These are phyloP conservation scores for Sarcophaga caerulescens DNA, from an alignment of 2,888 invertebrate genomes.

Conservation along the genomic window DNA sequence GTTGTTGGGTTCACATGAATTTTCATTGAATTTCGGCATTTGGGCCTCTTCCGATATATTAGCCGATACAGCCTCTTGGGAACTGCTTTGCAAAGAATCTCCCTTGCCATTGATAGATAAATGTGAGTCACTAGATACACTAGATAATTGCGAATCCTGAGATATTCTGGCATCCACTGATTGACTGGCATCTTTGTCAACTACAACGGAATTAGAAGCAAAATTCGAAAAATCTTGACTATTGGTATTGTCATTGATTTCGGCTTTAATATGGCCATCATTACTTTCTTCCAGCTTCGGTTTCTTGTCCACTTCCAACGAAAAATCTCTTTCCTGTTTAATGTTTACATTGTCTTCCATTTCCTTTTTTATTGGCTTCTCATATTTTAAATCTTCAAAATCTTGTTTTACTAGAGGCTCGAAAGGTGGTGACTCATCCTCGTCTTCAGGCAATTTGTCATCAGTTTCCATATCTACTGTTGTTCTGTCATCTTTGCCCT, in stretches of 20 bases:
- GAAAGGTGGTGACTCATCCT: slow-evolving; percentile 86
- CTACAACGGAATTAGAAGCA: slow-evolving; percentile 9
- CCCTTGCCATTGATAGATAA: slow-evolving; percentile 83
- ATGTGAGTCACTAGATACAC: slow-evolving; percentile 84
- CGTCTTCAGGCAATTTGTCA: slow-evolving; percentile 77
- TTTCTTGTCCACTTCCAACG: not conserved
- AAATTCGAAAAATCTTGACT: slow-evolving; percentile 31
- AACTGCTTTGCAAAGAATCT: slow-evolving; percentile 71
- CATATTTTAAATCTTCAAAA: not conserved
- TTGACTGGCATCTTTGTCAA: slow-evolving; percentile 69
- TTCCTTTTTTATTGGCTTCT: slow-evolving; percentile 10
- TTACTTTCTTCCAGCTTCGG: slow-evolving; percentile 28
- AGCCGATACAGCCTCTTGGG: slow-evolving; percentile 77
- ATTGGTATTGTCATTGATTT: slow-evolving; percentile 28
- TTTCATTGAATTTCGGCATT: slow-evolving; percentile 80
- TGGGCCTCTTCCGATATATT: slow-evolving; percentile 81
- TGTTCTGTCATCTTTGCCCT: slow-evolving; percentile 76
- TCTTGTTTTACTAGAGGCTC: slow-evolving; percentile 82
- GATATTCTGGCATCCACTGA: slow-evolving; percentile 75
- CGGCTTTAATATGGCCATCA: not conserved
- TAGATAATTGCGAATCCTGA: slow-evolving; percentile 85
- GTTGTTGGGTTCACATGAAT: slow-evolving; percentile 73
- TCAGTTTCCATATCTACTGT: slow-evolving; percentile 77
- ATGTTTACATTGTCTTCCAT: not conserved
- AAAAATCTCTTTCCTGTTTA: slow-evolving; percentile 12